Evolutionary conservation across 2,797 vertebrate species (phyloP).

Genomic region (Helicolenus hilgendorfi): DNA sequence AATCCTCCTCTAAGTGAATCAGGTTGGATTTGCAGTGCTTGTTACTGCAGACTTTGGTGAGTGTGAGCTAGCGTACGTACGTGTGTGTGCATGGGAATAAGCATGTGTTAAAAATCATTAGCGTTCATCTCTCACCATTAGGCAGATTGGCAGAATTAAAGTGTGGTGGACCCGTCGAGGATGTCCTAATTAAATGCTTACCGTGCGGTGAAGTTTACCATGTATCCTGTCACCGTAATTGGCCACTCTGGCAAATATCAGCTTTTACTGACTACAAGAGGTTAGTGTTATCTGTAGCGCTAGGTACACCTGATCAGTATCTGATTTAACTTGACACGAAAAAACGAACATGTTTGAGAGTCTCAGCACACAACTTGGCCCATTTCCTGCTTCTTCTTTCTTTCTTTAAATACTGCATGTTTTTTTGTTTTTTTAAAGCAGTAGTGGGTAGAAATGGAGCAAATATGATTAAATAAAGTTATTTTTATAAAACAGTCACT

Average conservation of each 20-base stretch:
- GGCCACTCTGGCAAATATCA: conserved; percentile 47
- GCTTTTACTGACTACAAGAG: conserved; percentile 23
- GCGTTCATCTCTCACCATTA: conserved; percentile 69
- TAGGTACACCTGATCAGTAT: background rate
- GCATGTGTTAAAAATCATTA: conserved; percentile 66
- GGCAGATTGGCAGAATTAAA: conserved; percentile 66
- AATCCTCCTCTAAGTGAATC: conserved; percentile 69
- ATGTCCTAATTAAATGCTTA: conserved; percentile 69
- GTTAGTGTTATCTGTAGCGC: conserved; percentile 18
- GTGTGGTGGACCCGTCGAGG: conserved; percentile 41
- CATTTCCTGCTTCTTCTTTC: background rate
- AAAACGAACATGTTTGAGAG: background rate
- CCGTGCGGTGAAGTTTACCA: conserved; percentile 63
- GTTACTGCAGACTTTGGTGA: conserved; percentile 43
- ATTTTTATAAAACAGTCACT: too few species aligned
- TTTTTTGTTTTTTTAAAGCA: background rate
- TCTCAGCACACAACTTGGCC: background rate
- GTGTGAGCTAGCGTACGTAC: conserved; percentile 6
- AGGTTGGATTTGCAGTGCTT: conserved; percentile 52
- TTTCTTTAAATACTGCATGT: background rate
- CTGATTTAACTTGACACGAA: background rate
- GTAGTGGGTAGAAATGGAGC: too few species aligned
- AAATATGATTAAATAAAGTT: too few species aligned
- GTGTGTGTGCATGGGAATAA: conserved; percentile 16
- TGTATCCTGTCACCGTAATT: conserved; percentile 52